These are phyloP conservation scores for Rhinolophus sinicus DNA, from an alignment of 2,113 vertebrate genomes.

Conservation along the genomic window DNA sequence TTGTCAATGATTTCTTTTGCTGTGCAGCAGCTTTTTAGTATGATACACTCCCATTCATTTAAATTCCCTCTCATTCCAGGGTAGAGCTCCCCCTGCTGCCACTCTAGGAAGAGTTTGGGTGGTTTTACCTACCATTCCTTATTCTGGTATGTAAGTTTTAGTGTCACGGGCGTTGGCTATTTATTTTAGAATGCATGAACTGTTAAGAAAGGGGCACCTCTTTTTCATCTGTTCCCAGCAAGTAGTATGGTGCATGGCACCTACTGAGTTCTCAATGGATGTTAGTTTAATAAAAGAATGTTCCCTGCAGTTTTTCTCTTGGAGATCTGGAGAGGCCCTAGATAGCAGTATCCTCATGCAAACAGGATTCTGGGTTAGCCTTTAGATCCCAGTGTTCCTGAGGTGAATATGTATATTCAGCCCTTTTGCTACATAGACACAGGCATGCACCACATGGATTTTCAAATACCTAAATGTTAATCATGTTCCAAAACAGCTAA, in stretches of 20 bases:
- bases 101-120: background rate
- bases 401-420: constrained; percentile 14
- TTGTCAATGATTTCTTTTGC: too few relatives aligned
- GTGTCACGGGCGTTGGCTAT: background rate
- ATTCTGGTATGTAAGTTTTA: constrained; percentile 12
- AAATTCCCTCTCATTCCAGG: background rate
- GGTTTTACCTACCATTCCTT: constrained; percentile 15
- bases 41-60: background rate
- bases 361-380: background rate
- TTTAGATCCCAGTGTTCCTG: background rate
- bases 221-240: background rate
- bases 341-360: background rate
- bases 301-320: background rate
- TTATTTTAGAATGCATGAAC: constrained; percentile 26
- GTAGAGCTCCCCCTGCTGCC: background rate
- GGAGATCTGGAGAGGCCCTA: background rate
- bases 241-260: background rate
- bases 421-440: background rate
- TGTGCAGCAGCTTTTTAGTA: too few relatives aligned
- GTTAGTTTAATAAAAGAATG: constrained; percentile 39
- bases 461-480: constrained; percentile 46
- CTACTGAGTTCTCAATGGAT: constrained; percentile 19
- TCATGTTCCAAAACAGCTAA: constrained; percentile 21
- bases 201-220: background rate
- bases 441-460: background rate